These are phyloP conservation scores for Pristionchus arcanus DNA, from an alignment of 2,888 invertebrate species.

Conservation along the genomic window DNA sequence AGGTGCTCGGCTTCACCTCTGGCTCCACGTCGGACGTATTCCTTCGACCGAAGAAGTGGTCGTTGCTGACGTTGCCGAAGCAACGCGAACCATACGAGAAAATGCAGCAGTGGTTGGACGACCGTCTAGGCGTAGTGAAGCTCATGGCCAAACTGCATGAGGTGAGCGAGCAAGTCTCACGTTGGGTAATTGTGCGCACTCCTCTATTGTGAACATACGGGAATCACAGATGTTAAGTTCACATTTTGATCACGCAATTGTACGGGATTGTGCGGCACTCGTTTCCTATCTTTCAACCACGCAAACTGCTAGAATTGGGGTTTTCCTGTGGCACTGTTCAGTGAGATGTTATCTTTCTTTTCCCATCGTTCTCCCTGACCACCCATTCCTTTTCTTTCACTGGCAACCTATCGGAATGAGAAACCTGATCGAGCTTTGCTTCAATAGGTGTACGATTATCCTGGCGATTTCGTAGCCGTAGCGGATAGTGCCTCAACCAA, in stretches of 20 bases:
- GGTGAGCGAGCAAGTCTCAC: conserved; percentile 8
- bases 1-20: conserved; percentile 95
- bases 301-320: too few species aligned
- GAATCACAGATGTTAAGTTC: too few species aligned
- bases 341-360: background rate
- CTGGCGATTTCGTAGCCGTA: conserved; percentile 16
- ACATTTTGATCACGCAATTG: too few species aligned
- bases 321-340: background rate
- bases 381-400: background rate
- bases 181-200: background rate
- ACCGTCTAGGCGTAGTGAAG: conserved; percentile 59
- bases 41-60: conserved; percentile 99
- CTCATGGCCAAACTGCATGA: conserved; percentile 57
- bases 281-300: too few species aligned
- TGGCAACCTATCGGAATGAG: background rate
- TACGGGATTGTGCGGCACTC: background rate
- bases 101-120: conserved; percentile 62
- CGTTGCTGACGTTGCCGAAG: conserved; percentile 91
- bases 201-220: too few species aligned
- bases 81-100: conserved; percentile 58
- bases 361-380: background rate
- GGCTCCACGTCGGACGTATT: conserved; percentile 92
- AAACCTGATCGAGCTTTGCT: conserved; percentile 3
- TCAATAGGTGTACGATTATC: conserved; percentile 28
- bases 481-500: background rate